Evolutionary conservation across 2,797 vertebrate species (phyloP).

Genomic region (Paedocypris micromegethes): DNA sequence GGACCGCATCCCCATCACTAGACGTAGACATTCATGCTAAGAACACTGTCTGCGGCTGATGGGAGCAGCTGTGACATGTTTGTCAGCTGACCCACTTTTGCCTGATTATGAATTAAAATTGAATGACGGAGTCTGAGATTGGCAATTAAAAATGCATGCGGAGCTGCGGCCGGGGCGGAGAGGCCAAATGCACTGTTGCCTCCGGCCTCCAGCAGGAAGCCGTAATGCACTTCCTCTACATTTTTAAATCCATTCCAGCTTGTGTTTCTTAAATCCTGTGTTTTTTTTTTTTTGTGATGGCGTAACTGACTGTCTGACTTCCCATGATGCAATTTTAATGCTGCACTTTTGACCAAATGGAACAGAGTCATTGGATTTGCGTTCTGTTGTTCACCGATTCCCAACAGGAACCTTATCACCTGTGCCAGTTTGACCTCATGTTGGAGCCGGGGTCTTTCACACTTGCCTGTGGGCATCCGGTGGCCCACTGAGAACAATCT

Average conservation of each 20-base stretch:
- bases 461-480: no score
- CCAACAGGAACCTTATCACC: no score
- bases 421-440: no score
- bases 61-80: slow-evolving; percentile 73
- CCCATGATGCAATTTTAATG: slow-evolving; percentile 17
- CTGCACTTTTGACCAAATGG: no score
- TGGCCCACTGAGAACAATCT: no score
- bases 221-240: slow-evolving; percentile 30
- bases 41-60: slow-evolving; percentile 51
- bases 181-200: slow-evolving; percentile 35
- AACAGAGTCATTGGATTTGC: no score
- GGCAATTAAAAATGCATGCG: slow-evolving; percentile 66
- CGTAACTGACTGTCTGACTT: slow-evolving; percentile 7
- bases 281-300: slow-evolving; percentile 18
- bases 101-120: slow-evolving; percentile 75
- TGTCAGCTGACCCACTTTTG: slow-evolving; percentile 75
- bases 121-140: slow-evolving; percentile 66
- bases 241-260: slow-evolving; percentile 36
- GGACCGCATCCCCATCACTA: slow-evolving; percentile 26
- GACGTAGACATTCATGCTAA: slow-evolving; percentile 61
- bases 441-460: no score
- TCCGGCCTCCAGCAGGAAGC: slow-evolving; percentile 29
- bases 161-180: background rate
- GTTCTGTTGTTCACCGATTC: no score
- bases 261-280: slow-evolving; percentile 27